A percentile compares a stretch with the other conserved stretches of the same genome.
Conservation (phyloP, 1,140 invertebrate genomes). For the Hormaphis cornu region DNA sequence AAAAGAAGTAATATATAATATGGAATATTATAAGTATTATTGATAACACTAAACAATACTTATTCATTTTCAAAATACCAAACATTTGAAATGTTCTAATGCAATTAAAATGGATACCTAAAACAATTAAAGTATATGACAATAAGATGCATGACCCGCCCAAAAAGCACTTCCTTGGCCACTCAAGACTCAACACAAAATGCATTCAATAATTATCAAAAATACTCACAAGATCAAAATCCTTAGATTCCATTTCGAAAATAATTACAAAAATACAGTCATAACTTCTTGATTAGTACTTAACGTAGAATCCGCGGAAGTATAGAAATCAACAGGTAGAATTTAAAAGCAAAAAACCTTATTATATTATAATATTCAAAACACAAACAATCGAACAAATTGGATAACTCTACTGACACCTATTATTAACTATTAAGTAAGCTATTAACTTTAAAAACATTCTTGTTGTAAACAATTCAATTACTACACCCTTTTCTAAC, state of each 20-base stretch:
- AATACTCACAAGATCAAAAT: constrained; percentile 21
- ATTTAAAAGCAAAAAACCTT: too few species aligned
- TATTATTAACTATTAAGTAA: too few species aligned
- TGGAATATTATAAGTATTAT: too few species aligned
- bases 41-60: too few species aligned
- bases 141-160: not conserved
- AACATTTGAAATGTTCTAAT: too few species aligned
- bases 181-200: not conserved
- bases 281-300: constrained; percentile 9
- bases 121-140: too few species aligned
- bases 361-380: not conserved
- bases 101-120: too few species aligned
- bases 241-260: not conserved
- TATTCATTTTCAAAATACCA: too few species aligned
- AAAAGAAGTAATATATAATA: too few species aligned
- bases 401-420: not conserved
- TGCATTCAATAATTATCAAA: not conserved
- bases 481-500: constrained; percentile 6
- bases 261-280: not conserved
- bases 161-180: constrained; percentile 1
- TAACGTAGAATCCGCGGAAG: too few species aligned
- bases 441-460: too few species aligned
- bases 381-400: not conserved
- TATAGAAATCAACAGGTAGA: too few species aligned
- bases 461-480: not conserved